Conservation (phyloP, 1,140 invertebrate species). For the Tachypleus tridentatus region DNA sequence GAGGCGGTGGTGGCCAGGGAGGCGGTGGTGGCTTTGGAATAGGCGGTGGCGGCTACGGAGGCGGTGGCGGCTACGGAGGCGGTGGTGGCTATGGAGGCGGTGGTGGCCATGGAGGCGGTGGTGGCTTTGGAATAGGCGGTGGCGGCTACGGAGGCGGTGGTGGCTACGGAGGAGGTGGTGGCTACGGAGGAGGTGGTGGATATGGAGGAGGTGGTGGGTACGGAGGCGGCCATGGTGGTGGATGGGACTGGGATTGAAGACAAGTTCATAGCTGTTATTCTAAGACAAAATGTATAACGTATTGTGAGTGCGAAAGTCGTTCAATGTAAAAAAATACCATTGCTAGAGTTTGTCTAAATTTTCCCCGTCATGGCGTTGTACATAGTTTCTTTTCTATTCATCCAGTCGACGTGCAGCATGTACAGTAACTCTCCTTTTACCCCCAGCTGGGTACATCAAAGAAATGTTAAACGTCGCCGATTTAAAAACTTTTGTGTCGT, state of each 20-base stretch:
- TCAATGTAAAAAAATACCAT: too few species aligned
- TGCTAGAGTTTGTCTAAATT: too few species aligned
- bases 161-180: neutral
- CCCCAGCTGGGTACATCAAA: too few species aligned
- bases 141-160: constrained; percentile 1
- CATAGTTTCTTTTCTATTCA: too few species aligned
- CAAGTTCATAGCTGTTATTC: neutral
- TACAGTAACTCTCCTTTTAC: too few species aligned
- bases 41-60: constrained; percentile 1
- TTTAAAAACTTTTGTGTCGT: too few species aligned
- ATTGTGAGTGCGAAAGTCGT: too few species aligned
- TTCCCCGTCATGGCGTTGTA: too few species aligned
- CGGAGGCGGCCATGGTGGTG: constrained; percentile 28
- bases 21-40: constrained; percentile 1
- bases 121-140: constrained; percentile 7
- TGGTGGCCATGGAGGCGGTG: constrained; percentile 6
- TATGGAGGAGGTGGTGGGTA: constrained; percentile 14
- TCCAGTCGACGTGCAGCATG: too few species aligned
- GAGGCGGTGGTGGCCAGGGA: constrained; percentile 2
- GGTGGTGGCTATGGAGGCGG: neutral
- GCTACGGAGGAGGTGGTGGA: constrained; percentile 1
- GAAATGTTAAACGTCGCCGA: too few species aligned
- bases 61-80: constrained; percentile 7
- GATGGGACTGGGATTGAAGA: constrained; percentile 2
- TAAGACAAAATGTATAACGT: too few species aligned